Conservation (phyloP, 2,888 invertebrate species). For the Andrena fulva region DNA sequence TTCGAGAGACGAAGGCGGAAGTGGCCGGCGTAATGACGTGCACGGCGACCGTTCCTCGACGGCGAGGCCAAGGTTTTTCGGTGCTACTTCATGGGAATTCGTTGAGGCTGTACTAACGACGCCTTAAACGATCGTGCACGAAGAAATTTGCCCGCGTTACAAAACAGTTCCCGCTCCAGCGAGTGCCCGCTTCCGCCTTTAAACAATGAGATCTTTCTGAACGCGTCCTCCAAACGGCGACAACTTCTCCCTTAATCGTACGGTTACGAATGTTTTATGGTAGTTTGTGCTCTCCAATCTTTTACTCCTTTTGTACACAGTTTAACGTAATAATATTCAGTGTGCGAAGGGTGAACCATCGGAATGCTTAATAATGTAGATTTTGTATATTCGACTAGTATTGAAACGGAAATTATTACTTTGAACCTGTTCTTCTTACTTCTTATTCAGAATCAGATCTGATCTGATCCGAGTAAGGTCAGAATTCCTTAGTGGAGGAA, state of each 20-base stretch:
- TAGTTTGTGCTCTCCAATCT: no score
- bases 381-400: no score
- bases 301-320: no score
- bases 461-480: no score
- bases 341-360: no score
- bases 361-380: no score
- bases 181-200: constrained; percentile 24
- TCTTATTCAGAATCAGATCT: no score
- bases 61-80: constrained; percentile 53
- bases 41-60: constrained; percentile 29
- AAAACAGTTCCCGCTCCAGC: constrained; percentile 1
- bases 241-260: background rate
- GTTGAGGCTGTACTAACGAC: constrained; percentile 54
- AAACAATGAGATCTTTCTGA: constrained; percentile 19
- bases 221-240: background rate
- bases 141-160: constrained; percentile 51
- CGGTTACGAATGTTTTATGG: background rate
- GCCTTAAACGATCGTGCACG: constrained; percentile 54
- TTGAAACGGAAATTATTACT: no score
- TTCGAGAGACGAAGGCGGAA: constrained; percentile 62
- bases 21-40: constrained; percentile 50
- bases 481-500: no score
- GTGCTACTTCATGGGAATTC: constrained; percentile 49
- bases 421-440: no score
- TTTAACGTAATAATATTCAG: no score